Evolutionary conservation across 2,113 vertebrate genomes (phyloP).

Genomic region (Scopus umbretta): DNA sequence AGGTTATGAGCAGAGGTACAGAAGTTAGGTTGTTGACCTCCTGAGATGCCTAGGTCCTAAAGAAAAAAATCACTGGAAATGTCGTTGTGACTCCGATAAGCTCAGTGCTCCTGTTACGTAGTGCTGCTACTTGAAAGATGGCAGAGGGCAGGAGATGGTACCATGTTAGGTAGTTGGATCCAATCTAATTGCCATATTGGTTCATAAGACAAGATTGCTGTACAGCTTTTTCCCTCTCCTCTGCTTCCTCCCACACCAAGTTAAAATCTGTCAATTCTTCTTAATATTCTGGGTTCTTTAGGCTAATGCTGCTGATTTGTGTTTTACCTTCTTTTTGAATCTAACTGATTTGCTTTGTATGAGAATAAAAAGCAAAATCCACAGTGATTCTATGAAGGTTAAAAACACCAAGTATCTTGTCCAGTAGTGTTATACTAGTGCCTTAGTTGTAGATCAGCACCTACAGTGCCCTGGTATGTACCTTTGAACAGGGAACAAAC

Average conservation of each 20-base stretch:
- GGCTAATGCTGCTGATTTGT: not conserved
- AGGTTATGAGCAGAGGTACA: not conserved
- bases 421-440: not conserved
- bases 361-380: not conserved
- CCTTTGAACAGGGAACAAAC: not conserved
- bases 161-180: not conserved
- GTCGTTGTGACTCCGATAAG: rapidly evolving
- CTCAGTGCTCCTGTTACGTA: not conserved
- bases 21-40: not conserved
- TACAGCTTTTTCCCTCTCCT: not conserved
- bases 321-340: not conserved
- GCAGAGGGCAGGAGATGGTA: not conserved
- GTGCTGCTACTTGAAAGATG: rapidly evolving
- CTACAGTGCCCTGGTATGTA: not conserved
- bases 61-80: not conserved
- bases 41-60: not conserved
- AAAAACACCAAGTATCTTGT: not conserved
- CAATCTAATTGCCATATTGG: rapidly evolving
- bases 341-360: not conserved
- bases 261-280: not conserved
- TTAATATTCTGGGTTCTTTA: not conserved
- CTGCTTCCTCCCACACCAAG: not conserved
- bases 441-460: not conserved
- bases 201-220: not conserved
- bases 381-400: not conserved